Conservation (phyloP, 2,797 vertebrate species). For the Triplophysa bombifrons region DNA sequence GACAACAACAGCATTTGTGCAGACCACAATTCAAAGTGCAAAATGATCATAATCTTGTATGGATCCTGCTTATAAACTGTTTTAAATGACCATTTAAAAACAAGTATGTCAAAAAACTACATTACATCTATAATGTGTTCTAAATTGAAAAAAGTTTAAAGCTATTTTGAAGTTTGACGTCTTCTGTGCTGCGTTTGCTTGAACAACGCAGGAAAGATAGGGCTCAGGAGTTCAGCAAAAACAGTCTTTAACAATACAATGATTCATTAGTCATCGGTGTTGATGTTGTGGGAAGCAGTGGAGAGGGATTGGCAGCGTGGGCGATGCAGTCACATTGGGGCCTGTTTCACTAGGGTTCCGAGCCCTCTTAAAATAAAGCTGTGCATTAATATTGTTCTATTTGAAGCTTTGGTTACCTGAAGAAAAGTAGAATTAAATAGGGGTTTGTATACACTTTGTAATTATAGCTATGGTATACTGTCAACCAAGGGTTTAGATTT, state of each 20-base stretch:
- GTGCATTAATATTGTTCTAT: neutral
- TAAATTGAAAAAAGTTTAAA: neutral
- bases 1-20: neutral
- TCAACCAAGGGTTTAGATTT: too few species aligned
- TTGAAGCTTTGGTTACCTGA: neutral
- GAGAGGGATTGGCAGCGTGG: neutral
- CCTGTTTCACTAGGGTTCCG: neutral
- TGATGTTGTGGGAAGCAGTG: neutral
- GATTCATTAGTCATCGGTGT: constrained; percentile 1
- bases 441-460: neutral
- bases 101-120: neutral
- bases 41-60: neutral
- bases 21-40: neutral
- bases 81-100: neutral
- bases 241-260: neutral
- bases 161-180: neutral
- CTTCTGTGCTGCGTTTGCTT: neutral
- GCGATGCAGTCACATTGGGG: neutral
- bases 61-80: neutral
- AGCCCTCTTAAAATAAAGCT: neutral
- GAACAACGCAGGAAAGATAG: neutral
- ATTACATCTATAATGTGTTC: neutral
- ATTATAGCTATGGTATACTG: neutral
- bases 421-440: neutral
- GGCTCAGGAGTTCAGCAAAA: neutral